These are phyloP conservation scores for Zaprionus nigranus DNA, from an alignment of 1,140 invertebrate species.

Conservation along the genomic window DNA sequence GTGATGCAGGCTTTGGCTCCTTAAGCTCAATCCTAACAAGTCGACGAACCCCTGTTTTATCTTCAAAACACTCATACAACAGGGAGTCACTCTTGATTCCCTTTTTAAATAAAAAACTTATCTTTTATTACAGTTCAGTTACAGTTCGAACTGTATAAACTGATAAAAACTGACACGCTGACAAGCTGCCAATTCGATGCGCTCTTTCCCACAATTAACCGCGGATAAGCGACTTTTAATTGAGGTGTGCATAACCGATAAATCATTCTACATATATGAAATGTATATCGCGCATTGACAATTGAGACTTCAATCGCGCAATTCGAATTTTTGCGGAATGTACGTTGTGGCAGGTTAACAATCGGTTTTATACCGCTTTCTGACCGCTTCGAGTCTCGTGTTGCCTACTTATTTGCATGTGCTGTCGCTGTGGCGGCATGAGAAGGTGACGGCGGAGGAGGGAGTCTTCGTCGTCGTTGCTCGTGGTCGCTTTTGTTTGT, in stretches of 20 bases:
- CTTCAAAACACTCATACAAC: no score
- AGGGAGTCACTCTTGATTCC: no score
- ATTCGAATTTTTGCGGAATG: not conserved
- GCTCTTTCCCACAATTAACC: not conserved
- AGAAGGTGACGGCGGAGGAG: not conserved
- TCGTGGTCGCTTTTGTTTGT: constrained; percentile 31
- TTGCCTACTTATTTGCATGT: constrained; percentile 1
- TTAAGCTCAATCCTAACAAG: no score
- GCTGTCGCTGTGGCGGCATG: not conserved
- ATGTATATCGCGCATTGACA: not conserved
- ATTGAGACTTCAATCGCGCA: not conserved
- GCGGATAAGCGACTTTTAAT: not conserved
- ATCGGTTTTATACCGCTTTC: not conserved
- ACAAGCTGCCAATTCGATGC: not conserved
- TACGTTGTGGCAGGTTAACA: not conserved
- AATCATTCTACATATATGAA: not conserved
- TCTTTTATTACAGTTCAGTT: not conserved
- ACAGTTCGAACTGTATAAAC: not conserved
- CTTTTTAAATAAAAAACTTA: no score
- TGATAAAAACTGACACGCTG: no score
- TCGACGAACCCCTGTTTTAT: no score
- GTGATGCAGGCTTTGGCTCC: no score
- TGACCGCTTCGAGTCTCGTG: not conserved
- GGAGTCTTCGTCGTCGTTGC: no score
- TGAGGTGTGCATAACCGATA: not conserved